These are phyloP conservation scores for Muntiacus reevesi DNA, from an alignment of 2,113 vertebrate genomes.

Conservation along the genomic window DNA sequence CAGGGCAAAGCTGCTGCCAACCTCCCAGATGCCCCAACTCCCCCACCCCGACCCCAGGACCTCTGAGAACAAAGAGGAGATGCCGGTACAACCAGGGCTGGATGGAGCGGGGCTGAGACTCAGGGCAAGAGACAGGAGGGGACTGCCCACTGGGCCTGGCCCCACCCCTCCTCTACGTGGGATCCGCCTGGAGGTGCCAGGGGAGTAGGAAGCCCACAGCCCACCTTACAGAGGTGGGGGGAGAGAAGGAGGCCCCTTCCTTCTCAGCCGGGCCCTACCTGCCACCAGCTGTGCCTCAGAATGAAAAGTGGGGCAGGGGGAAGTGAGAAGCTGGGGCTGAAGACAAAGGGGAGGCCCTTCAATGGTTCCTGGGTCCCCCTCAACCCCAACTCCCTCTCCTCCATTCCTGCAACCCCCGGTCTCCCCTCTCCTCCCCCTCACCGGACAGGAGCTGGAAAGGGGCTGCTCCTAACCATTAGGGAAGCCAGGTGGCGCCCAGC, in stretches of 20 bases:
- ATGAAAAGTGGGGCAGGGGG: slow-evolving; percentile 68
- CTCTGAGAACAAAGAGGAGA: slow-evolving; percentile 68
- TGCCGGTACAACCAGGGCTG: background rate
- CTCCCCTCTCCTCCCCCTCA: background rate
- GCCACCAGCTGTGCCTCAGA: slow-evolving; percentile 28
- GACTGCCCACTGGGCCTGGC: background rate
- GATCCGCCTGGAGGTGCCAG: background rate
- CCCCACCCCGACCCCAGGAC: background rate
- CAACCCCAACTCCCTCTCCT: background rate
- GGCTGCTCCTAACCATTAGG: background rate
- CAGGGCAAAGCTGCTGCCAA: background rate
- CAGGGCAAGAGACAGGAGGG: background rate
- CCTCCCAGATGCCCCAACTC: background rate
- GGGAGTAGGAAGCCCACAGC: background rate
- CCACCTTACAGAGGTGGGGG: background rate
- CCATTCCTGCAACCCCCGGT: background rate
- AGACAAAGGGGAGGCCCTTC: slow-evolving; percentile 60
- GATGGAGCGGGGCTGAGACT: background rate
- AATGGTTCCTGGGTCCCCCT: background rate
- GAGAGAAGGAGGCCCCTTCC: background rate
- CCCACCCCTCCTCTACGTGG: slow-evolving; percentile 18
- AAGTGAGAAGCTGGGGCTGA: slow-evolving; percentile 39
- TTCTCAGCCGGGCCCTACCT: slow-evolving; percentile 9
- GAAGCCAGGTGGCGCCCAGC: background rate
- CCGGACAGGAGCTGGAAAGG: background rate